Evolutionary conservation across 2,113 vertebrate species (phyloP).

Genomic region (Sphaerodactylus townsendi): DNA sequence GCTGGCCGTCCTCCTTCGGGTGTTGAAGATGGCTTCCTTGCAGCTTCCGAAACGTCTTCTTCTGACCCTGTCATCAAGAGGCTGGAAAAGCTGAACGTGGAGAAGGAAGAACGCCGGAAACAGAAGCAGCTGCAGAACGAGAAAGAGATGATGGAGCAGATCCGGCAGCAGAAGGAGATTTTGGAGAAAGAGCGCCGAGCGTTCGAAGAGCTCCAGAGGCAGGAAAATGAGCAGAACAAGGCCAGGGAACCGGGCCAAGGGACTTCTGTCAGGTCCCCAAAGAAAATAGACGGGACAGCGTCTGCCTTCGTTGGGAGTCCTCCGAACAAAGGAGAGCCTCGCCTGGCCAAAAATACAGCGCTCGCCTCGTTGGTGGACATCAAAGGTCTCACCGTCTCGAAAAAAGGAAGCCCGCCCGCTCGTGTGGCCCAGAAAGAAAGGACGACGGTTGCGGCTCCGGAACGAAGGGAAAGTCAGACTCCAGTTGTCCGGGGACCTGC

Average conservation of each 20-base stretch:
- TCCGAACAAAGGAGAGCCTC: slow-evolving; percentile 69
- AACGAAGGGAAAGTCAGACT: slow-evolving; percentile 58
- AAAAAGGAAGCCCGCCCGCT: slow-evolving; percentile 62
- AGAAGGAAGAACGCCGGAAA: slow-evolving; percentile 88
- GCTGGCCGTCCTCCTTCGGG: slow-evolving; percentile 36
- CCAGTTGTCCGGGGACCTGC: slow-evolving; percentile 54
- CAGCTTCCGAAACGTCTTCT: slow-evolving; percentile 48
- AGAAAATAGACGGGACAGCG: slow-evolving; percentile 58
- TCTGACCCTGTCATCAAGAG: slow-evolving; percentile 80
- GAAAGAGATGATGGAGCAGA: slow-evolving; percentile 96
- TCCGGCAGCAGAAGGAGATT: slow-evolving; percentile 89
- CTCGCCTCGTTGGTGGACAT: slow-evolving; percentile 43
- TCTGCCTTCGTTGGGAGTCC: slow-evolving; percentile 61
- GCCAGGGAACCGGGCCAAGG: slow-evolving; percentile 49
- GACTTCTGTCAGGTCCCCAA: slow-evolving; percentile 44
- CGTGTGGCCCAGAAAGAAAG: slow-evolving; percentile 66
- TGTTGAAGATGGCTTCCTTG: slow-evolving; percentile 35
- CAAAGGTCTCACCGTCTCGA: slow-evolving; percentile 59
- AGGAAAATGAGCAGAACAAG: slow-evolving; percentile 76
- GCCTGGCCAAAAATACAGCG: neutral
- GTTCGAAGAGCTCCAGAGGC: slow-evolving; percentile 82
- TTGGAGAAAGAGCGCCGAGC: slow-evolving; percentile 84
- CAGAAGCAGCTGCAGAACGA: slow-evolving; percentile 89
- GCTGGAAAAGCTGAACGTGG: slow-evolving; percentile 87
- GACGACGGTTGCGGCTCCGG: slow-evolving; percentile 71